Evolutionary conservation across 2,797 vertebrate genomes (phyloP), one percentile per base, ranked within the genome.

Genomic region (Muraenolepis orangiensis): DNA sequence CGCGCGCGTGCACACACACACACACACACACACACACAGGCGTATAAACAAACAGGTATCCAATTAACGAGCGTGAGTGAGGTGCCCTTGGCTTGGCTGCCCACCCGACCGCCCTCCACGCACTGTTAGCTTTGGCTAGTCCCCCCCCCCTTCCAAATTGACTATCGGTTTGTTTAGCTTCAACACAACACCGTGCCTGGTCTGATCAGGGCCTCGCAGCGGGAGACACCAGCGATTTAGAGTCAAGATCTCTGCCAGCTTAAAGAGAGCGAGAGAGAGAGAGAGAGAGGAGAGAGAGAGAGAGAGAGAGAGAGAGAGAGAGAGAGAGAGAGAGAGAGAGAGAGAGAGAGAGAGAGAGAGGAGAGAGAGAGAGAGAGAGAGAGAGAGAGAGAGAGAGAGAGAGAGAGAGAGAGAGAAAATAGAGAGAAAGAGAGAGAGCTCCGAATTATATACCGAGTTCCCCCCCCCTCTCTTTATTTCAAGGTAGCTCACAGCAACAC

Each of bases 31-130:
- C 69, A 72, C 42, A 31, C 26, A 74, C 23, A 68, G 36, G 70
- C 32, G 29, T 32, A 68, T 66, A 67, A 38, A 70, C 28, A 18
- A 30, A 31, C 34, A n/a, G 29, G 32, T 74, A 77, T 81, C 72
- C 77, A 79, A 83, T 85, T 84, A 83, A 85, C 80, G 80, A 83
- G 73, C 42, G 73, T 68, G 80, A 85, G 72, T 82, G 84, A 84
- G 82, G 80, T 81, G 80, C 66, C 84, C 81, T 84, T 75, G 74
- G 74, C 77, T 81, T 23, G 13, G 70, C 67, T 14, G 42, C 76
- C 64, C 34, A 72, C 66, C 61, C 57, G 12, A 73, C 34, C 61
- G 2, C 75, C 76, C 70, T 70, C 70, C 26, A 69, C 74, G 38
- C 57, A 73, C 74, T 72, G 74, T 85, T 78, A 80, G 74, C 78